A percentile compares a stretch with the other conserved stretches of the same genome.
These are phyloP conservation scores for Pimephales promelas DNA, from an alignment of 2,113 vertebrate species.

Conservation along the genomic window DNA sequence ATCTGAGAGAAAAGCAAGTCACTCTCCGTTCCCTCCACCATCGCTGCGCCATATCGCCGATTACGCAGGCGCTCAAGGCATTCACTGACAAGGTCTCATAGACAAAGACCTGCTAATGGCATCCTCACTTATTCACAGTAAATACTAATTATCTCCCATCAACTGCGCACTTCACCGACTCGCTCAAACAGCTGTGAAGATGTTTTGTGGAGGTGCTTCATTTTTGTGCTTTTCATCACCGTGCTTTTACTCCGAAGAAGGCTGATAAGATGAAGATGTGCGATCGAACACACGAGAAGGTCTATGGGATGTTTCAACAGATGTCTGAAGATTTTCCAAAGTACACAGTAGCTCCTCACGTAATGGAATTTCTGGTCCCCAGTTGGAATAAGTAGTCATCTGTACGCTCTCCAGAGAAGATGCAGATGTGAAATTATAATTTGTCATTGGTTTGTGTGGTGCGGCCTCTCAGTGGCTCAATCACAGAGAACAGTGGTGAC, in stretches of 20 bases:
- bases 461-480: background rate
- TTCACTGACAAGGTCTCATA: slow-evolving; percentile 43
- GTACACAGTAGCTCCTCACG: background rate
- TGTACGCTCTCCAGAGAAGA: background rate
- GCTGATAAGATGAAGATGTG: background rate
- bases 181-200: slow-evolving; percentile 18
- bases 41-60: slow-evolving; percentile 53
- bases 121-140: slow-evolving; percentile 49
- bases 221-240: slow-evolving; percentile 36
- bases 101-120: slow-evolving; percentile 55
- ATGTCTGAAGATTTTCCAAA: slow-evolving; percentile 12
- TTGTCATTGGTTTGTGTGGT: slow-evolving; percentile 2
- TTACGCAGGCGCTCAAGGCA: slow-evolving; percentile 18
- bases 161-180: slow-evolving; percentile 3
- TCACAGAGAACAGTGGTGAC: background rate
- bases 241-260: slow-evolving; percentile 4
- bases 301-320: slow-evolving; percentile 18
- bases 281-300: background rate
- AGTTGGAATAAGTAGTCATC: background rate
- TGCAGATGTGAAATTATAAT: slow-evolving; percentile 24
- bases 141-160: slow-evolving; percentile 55
- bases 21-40: slow-evolving; percentile 49
- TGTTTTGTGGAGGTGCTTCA: slow-evolving; percentile 47
- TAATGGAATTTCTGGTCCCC: background rate
- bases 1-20: slow-evolving; percentile 57